Evolutionary conservation across 2,113 vertebrate species (phyloP), one percentile per base, ranked within the genome.

Genomic region (Anhinga anhinga): DNA sequence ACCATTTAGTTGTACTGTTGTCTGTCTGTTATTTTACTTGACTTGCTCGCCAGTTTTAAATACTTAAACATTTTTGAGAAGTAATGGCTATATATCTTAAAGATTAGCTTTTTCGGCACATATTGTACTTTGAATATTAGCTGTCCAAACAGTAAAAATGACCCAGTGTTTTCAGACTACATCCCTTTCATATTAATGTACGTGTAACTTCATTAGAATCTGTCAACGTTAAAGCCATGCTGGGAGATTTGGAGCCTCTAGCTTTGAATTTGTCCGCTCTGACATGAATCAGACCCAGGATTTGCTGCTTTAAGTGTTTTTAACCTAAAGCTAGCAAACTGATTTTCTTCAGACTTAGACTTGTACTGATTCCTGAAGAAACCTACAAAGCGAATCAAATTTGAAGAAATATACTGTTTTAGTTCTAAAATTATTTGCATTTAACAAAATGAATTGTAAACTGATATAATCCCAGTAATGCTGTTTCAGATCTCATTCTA

Each of bases 281-380:
- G 87, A 47, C 29, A 16, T 17, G 47, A 79, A 71, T 56, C 25
- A 82, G 55, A 62, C 30, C 6, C 38, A 88, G n/a, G 14, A 88
- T 88, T 72, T 88, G 15, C 34, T 86, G 22, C 50, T 90, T 94
- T 83, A 62, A 80, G 44, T 25, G 4, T 86, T 85, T 93, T 78
- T 4, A 92, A 70, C 40, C 77, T 80, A 62, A 62, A 88, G 73
- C 52, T 58, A 47, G 11, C 19, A 58, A 45, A 66, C 8, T 29
- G 22, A 25, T 88, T 90, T 89, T 91, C 49, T 73, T 94, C 62
- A 66, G 32, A 16, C 11, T 62, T 83, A 36, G 20, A 19, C 14
- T 47, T 62, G 10, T 55, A 69, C 44, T 56, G 59, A 44, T 21
- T 71, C 27, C 49, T 67, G 47, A 70, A 66, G 52, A 91, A 82